A percentile compares a stretch with the other conserved stretches of the same genome.
Conservation (phyloP, 2,113 vertebrate species). For the Cyanoderma ruficeps region DNA sequence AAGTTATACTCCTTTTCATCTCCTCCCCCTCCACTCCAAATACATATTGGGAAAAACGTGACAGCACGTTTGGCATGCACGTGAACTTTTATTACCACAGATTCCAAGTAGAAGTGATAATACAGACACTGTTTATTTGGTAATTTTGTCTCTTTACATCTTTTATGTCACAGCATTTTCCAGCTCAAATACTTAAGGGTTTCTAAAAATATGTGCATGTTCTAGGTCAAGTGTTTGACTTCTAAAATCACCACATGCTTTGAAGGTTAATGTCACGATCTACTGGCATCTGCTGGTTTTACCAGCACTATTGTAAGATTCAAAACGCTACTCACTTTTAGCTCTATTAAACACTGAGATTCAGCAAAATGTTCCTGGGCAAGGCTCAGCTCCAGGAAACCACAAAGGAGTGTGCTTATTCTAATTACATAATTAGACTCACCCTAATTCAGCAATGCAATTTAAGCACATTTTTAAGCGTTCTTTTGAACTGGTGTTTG, state of each 20-base stretch:
- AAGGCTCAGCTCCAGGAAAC: slow-evolving; percentile 1
- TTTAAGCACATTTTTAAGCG: background rate
- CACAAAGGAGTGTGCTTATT: slow-evolving; percentile 4
- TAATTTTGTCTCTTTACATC: background rate
- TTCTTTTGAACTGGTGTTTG: slow-evolving; percentile 28
- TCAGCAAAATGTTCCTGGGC: background rate
- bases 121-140: background rate
- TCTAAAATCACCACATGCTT: background rate
- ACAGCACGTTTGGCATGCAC: background rate
- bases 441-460: slow-evolving; percentile 13
- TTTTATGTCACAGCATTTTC: background rate
- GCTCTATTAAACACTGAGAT: background rate
- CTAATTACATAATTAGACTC: slow-evolving; percentile 39
- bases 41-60: background rate
- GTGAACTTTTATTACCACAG: background rate
- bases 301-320: background rate
- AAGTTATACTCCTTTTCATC: background rate
- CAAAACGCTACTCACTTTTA: background rate
- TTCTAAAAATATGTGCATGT: background rate
- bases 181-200: background rate
- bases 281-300: background rate
- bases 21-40: background rate
- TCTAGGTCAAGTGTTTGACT: background rate
- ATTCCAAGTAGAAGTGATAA: background rate
- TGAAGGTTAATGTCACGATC: background rate